Base-by-base conservation (phyloP, 1,140 invertebrate genomes). In the Phocides pigmalion region DNA sequence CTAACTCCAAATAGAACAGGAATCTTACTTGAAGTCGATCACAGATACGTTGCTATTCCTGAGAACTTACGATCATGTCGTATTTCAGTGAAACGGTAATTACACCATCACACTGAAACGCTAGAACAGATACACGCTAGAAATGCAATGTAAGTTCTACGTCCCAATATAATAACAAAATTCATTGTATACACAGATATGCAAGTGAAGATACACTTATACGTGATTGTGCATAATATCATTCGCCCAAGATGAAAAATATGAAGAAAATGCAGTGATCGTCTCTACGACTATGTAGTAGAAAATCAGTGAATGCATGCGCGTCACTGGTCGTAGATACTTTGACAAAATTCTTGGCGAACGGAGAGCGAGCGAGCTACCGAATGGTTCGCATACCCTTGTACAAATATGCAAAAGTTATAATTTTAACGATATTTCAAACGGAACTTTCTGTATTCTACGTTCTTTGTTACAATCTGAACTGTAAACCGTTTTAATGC, bases 291-390 rank as follows among this genome's bases (percentile, higher is more conserved):
- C 6, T 15, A 42, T 28, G 39, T 25, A 6, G 46, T 68, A 69
- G 65, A 70, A 82, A 76, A 73, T 72, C 69, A 67, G 56, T 64
- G 62, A 70, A 79, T 74, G 68, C 74, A 79, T 74, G 68, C 74
- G 76, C 71, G 64, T 72, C 66, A 69, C 53, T 64, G 69, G 71
- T 67, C 68, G 69, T 74, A n/a, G n/a, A n/a, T n/a, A 79, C 83
- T 86, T 85, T 86, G 83, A 87, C 75, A 74, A 82, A 83, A 84
- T 85, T 80, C 83, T 82, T 72, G 46, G 68, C 70, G 70, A 76
- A 69, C 68, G 53, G 51, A 51, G 62, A 67, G 66, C 72, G 65
- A 68, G 64, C 70, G 70, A 67, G 62, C 72, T 42, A 74, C 72
- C 77, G 67, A 80, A 83, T 78, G 75, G 73, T 74, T 78, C 75